phyloP scores from a whole-genome alignment of 1,140 invertebrate genomes.

The Drosophila dunni region DNA sequence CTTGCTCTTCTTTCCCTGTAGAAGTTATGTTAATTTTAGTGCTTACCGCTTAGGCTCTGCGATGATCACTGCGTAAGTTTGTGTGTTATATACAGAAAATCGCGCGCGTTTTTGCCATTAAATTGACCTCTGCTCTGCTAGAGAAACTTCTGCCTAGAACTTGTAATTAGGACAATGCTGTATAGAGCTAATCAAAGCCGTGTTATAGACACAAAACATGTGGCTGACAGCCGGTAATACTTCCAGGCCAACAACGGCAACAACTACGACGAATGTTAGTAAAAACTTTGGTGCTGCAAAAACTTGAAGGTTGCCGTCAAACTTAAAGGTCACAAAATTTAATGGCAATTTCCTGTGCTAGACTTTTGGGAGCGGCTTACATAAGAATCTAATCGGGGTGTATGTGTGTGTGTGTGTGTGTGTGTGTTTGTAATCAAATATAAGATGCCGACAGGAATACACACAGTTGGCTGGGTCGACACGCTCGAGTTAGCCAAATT shows the following conservation, averaged over 20 bases:
- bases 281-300: slow-evolving; percentile 34
- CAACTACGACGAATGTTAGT: slow-evolving; percentile 22
- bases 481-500: slow-evolving; percentile 54
- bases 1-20: too few species aligned
- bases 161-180: slow-evolving; percentile 27
- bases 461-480: slow-evolving; percentile 43
- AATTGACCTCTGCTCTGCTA: neutral
- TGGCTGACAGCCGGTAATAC: slow-evolving; percentile 17
- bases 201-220: slow-evolving; percentile 20
- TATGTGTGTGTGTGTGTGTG: slow-evolving; percentile 19
- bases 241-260: neutral
- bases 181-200: slow-evolving; percentile 34
- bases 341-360: slow-evolving; percentile 61
- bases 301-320: slow-evolving; percentile 32
- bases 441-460: slow-evolving; percentile 33
- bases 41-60: too few species aligned
- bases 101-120: slow-evolving; percentile 6
- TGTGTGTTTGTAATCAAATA: slow-evolving; percentile 40
- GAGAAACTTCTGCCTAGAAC: neutral
- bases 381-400: slow-evolving; percentile 49
- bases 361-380: slow-evolving; percentile 43
- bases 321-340: slow-evolving; percentile 75
- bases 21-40: too few species aligned
- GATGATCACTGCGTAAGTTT: neutral
- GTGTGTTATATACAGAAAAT: neutral